Evolutionary conservation across 2,888 invertebrate species (phyloP).

Genomic region (Pheosia tremula): DNA sequence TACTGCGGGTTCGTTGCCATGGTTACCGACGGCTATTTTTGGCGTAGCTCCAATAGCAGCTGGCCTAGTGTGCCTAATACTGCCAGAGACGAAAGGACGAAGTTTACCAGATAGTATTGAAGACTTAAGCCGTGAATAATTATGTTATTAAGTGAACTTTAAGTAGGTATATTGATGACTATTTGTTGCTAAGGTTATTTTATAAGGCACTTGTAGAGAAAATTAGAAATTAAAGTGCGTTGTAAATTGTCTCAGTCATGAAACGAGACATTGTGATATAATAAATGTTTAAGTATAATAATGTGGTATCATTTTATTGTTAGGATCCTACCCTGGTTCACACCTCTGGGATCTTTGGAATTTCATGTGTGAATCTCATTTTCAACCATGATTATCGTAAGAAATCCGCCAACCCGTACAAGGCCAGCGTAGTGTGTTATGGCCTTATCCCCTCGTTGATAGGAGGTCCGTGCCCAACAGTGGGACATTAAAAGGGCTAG

Average conservation of each 20-base stretch:
- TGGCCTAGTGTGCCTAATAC: constrained; percentile 85
- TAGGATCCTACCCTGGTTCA: no score
- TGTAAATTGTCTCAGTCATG: background rate
- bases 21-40: constrained; percentile 89
- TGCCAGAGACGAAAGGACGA: constrained; percentile 92
- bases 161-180: background rate
- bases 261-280: background rate
- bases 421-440: no score
- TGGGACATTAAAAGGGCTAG: no score
- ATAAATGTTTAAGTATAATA: constrained; percentile 4
- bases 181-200: background rate
- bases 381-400: no score
- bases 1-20: constrained; percentile 75
- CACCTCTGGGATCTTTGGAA: no score
- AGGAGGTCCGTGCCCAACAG: no score
- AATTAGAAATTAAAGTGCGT: no score
- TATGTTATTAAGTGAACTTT: background rate
- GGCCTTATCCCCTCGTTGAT: no score
- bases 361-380: no score
- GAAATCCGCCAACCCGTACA: no score
- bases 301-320: no score
- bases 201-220: background rate
- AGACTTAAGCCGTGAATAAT: constrained; percentile 61
- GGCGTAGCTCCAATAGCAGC: constrained; percentile 87
- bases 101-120: constrained; percentile 90